These are phyloP conservation scores for Onthophagus taurus DNA, from an alignment of 1,140 invertebrate genomes.

Conservation along the genomic window DNA sequence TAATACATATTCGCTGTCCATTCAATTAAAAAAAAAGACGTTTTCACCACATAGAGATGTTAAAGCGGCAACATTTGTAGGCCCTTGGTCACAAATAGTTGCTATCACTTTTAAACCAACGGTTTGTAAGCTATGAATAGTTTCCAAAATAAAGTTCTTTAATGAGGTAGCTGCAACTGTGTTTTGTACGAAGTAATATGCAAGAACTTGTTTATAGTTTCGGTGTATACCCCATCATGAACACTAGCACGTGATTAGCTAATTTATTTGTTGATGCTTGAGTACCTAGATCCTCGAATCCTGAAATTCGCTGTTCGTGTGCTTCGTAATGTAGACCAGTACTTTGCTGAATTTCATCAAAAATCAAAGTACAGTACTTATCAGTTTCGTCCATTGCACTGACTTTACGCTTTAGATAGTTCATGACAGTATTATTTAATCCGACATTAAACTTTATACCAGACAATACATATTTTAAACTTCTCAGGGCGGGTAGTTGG, in stretches of 20 bases:
- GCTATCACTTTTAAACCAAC: no score
- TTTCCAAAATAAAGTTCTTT: constrained; percentile 14
- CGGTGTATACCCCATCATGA: constrained; percentile 15
- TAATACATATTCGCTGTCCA: no score
- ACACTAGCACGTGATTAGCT: constrained; percentile 13
- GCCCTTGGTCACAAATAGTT: no score
- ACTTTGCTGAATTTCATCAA: constrained; percentile 16
- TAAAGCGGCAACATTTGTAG: no score
- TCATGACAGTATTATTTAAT: constrained; percentile 35
- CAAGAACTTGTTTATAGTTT: constrained; percentile 16
- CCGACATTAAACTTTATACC: constrained; percentile 34
- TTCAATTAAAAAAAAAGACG: no score
- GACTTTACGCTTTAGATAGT: constrained; percentile 27
- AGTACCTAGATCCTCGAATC: constrained; percentile 13
- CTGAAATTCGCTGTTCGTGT: constrained; percentile 1
- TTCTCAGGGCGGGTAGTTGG: no score
- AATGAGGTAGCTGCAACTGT: constrained; percentile 10
- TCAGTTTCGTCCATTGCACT: constrained; percentile 14
- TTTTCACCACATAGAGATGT: no score
- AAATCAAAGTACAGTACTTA: constrained; percentile 13
- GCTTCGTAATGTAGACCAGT: constrained; percentile 3
- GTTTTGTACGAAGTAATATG: constrained; percentile 14
- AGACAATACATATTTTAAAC: no score
- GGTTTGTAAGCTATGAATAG: no score
- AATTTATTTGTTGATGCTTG: constrained; percentile 3